Base-by-base conservation (phyloP, 53 echinoderm and acorn worm genomes). In the Apostichopus leukothele region DNA sequence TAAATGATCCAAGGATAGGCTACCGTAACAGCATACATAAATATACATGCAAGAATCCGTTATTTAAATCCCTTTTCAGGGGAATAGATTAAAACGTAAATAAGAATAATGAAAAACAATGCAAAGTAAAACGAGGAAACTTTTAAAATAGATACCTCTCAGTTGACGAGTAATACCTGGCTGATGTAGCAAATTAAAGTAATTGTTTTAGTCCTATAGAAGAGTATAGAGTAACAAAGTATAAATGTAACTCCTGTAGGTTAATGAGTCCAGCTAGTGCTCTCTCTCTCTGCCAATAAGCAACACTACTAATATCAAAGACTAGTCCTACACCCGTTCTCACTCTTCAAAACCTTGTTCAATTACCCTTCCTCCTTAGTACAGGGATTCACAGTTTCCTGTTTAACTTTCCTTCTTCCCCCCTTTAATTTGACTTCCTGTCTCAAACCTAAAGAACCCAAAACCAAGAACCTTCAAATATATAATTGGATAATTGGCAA, bases 121-220 rank as follows among this genome's bases (percentile, higher is more conserved):
- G 39, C 39, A 39, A 39, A 39, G 39, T 39, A 5, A 63, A 63
- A 63, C 16, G 8, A 51, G 19, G 51, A 79, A 79, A 79, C 79
- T 51, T 53, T 18, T 79, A 79, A 79, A 79, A 79, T 79, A 79
- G 79, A 79, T 79, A 79, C 79, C 79, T 79, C 52, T 79, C 53
- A 51, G 1, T 79, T 63, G 63, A 63, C 16, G 63, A 63, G 11
- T 11, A 63, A 63, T 39, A 39, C 39, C 39, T 39, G 39, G 39
- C 39, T 39, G 39, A 39, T 39, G 39, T 3, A 39, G 3, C 39
- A 39, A 39, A 39, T 39, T 39, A 39, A 39, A 39, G 3, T 39
- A 39, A 39, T 39, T 39, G 39, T 39, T 39, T 39, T 39, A 39
- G 3, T 39, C 39, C 39, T 39, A 39, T 3, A 39, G 39, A 39